Base-by-base conservation (phyloP, 2,113 vertebrate genomes). In the Eublepharis macularius region DNA sequence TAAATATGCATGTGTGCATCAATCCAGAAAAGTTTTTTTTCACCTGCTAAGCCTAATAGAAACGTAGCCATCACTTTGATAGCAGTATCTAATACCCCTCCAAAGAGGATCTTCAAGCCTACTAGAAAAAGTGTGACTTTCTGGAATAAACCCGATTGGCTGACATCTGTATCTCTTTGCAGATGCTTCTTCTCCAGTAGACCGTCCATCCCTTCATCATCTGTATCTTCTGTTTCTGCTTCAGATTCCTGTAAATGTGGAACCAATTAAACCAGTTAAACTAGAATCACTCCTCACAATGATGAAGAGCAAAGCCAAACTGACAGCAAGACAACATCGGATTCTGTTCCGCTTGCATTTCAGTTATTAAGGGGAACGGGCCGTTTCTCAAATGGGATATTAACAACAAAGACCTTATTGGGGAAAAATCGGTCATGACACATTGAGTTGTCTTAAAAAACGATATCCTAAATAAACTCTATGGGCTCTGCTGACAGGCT, bases 11-110 rank as follows among this genome's bases (percentile, higher is more conserved):
- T 70, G 34, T 21, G 36, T 36, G 34, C 68, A 81, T 47, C 10
- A 73, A 14, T 12, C 45, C 36, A 69, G 39, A 1, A 65, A 60
- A 68, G 43, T 72, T 26, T 63, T 19, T 60, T 63, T 26, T n/a
- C 96, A 97, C 98, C 97, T 96, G 97, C 96, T 26, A 97, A 69
- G 1, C 97, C 96, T 83, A 97, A 93, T 19, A 97, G 95, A 6
- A 98, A 66, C 4, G 97, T 95, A 21, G 96, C 94, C 87, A 97
- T 94, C 41, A 96, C 94, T 90, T 97, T 97, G n/a, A 95, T 95
- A 4, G 95, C 94, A 2, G 94, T 92, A 70, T 95, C 96, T 89
- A 96, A 93, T 69, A 96, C 84, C 19, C 95, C 86, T 12, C 96
- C 96, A 47, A 97, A 45, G 39, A 96, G 82, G 49, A 95, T 84